A percentile compares a stretch with the other conserved stretches of the same genome.
Evolutionary conservation across 1,140 invertebrate species (phyloP).

Genomic region (Drosophila varians): DNA sequence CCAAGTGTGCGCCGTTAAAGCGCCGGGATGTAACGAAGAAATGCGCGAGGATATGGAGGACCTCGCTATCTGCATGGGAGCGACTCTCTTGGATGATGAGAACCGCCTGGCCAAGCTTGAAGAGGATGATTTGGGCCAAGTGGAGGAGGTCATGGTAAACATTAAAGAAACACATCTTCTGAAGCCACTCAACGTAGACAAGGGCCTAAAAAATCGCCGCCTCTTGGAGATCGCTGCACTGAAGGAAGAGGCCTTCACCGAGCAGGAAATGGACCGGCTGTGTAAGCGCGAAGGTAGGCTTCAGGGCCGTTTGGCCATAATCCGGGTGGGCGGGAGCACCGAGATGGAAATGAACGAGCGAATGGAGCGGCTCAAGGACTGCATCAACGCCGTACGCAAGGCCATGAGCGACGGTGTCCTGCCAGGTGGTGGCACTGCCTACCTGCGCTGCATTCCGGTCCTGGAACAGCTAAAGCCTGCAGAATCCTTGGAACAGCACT

Average conservation of each 20-base stretch:
- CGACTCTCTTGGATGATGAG: constrained; percentile 78
- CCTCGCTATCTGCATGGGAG: constrained; percentile 28
- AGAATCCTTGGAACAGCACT: constrained; percentile 30
- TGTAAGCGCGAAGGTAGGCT: constrained; percentile 90
- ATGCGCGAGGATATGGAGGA: constrained; percentile 84
- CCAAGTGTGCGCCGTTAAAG: constrained; percentile 90
- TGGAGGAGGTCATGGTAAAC: constrained; percentile 88
- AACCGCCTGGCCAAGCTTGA: constrained; percentile 85
- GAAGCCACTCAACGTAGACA: constrained; percentile 85
- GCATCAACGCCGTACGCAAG: constrained; percentile 68
- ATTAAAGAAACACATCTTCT: constrained; percentile 85
- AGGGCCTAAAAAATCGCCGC: constrained; percentile 86
- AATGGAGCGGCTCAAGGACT: constrained; percentile 79
- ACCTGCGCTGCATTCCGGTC: constrained; percentile 63
- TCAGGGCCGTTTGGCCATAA: constrained; percentile 87
- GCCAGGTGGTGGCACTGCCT: constrained; percentile 78
- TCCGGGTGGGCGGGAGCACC: constrained; percentile 68
- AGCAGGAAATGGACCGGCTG: constrained; percentile 91
- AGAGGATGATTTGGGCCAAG: constrained; percentile 85
- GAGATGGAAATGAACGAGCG: constrained; percentile 79
- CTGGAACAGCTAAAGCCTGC: constrained; percentile 38
- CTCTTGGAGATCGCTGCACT: constrained; percentile 88
- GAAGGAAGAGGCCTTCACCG: constrained; percentile 87
- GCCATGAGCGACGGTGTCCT: constrained; percentile 80
- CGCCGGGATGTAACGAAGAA: constrained; percentile 89